Percentiles rank a stretch among this genome's conserved stretches.
These are phyloP conservation scores for Tinea trinotella DNA, from an alignment of 2,888 invertebrate genomes.

Conservation along the genomic window DNA sequence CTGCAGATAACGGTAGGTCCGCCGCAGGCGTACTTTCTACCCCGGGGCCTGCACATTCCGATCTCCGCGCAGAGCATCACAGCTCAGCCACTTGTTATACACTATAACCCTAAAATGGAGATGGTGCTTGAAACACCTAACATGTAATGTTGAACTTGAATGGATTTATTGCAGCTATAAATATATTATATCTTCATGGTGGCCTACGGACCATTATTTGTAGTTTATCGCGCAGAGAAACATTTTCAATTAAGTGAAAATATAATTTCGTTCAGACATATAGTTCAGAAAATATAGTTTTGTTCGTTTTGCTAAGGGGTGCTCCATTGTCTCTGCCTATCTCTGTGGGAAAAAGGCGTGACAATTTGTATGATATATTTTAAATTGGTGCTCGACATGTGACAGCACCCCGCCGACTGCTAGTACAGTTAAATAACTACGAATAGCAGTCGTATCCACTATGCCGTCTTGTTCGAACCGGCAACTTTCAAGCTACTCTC, in stretches of 20 bases:
- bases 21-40: conserved; percentile 27
- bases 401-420: no score
- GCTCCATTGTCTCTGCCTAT: no score
- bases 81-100: conserved; percentile 7
- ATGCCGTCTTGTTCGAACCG: no score
- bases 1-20: conserved; percentile 16
- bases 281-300: background rate
- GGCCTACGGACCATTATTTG: background rate
- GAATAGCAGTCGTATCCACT: no score
- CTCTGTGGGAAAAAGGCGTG: no score
- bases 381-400: background rate
- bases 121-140: conserved; percentile 6
- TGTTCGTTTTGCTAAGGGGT: background rate
- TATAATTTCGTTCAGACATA: no score
- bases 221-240: no score
- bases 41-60: conserved; percentile 25
- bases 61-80: conserved; percentile 8
- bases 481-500: no score
- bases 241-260: no score
- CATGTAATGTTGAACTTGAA: conserved; percentile 7
- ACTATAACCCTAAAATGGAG: conserved; percentile 14
- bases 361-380: background rate
- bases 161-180: background rate
- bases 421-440: no score
- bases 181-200: background rate